Conservation (phyloP, 1,140 invertebrate genomes). For the Apis laboriosa region DNA sequence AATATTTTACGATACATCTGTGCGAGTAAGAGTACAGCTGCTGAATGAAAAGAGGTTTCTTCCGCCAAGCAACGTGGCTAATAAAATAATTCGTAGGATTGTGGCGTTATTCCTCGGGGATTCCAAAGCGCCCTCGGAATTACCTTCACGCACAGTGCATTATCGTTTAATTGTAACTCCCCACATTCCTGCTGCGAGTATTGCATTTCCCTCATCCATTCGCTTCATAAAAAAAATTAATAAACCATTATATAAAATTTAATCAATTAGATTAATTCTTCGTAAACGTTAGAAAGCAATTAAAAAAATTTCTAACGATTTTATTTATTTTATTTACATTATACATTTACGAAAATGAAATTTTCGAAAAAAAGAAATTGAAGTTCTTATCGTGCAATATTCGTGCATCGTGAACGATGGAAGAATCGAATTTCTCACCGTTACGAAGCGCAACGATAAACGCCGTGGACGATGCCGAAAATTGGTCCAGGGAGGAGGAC, state of each 20-base stretch:
- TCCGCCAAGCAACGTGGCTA: slow-evolving; percentile 26
- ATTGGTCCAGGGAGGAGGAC: slow-evolving; percentile 56
- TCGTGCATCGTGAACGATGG: no score
- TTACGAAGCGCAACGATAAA: not conserved
- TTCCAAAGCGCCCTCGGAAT: slow-evolving; percentile 11
- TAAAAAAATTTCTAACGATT: not conserved
- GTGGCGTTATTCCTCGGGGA: slow-evolving; percentile 17
- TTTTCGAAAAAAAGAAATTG: no score
- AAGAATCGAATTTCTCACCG: not conserved
- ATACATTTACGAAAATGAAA: not conserved
- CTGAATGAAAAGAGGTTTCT: slow-evolving; percentile 15
- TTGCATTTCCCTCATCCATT: not conserved
- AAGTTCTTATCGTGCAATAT: no score
- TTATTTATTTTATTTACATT: no score
- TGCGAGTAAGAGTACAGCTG: not conserved
- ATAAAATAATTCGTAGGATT: slow-evolving; percentile 29
- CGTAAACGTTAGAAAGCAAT: no score
- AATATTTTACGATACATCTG: slow-evolving; percentile 5
- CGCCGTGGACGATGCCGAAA: slow-evolving; percentile 16
- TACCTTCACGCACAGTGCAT: slow-evolving; percentile 22
- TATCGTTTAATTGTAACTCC: slow-evolving; percentile 26
- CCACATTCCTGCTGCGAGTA: not conserved
- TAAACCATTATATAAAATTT: not conserved
- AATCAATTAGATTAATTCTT: not conserved
- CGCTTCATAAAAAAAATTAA: not conserved